Conservation (phyloP, 2,113 vertebrate species). For the Lophura nycthemera region DNA sequence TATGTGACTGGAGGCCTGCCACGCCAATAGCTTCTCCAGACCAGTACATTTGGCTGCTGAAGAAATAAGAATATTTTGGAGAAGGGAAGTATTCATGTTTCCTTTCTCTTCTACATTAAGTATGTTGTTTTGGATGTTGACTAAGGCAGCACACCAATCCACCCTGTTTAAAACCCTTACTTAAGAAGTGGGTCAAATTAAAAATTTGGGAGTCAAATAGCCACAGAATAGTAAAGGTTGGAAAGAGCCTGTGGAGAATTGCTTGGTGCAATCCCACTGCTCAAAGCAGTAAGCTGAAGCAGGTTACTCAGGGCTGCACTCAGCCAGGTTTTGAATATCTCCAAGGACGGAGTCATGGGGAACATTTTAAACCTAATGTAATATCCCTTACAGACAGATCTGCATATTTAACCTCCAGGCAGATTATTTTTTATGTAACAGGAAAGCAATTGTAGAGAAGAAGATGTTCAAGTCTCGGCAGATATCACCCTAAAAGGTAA, state of each 20-base stretch:
- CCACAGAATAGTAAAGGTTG: neutral
- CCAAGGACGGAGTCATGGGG: neutral
- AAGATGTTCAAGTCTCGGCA: neutral
- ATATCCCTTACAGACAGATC: neutral
- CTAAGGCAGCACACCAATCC: neutral
- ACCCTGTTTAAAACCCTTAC: neutral
- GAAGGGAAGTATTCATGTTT: neutral
- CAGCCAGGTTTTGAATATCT: neutral
- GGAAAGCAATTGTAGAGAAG: neutral
- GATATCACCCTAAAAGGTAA: slow-evolving; percentile 43
- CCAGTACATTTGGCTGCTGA: neutral
- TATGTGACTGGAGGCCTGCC: neutral
- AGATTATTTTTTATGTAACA: slow-evolving; percentile 27
- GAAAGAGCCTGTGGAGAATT: slow-evolving; percentile 12
- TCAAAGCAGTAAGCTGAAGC: neutral
- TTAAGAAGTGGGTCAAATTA: neutral
- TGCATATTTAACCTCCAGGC: slow-evolving; percentile 34
- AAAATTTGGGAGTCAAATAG: neutral
- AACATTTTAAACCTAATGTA: neutral
- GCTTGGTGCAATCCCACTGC: neutral
- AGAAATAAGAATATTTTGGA: neutral
- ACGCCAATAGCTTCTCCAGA: neutral
- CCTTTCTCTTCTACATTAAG: neutral
- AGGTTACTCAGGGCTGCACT: slow-evolving; percentile 10
- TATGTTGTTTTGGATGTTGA: neutral